Conservation (phyloP, 30 jellyfish, hydroid and myxozoan species). For the Aurelia coerulea region DNA sequence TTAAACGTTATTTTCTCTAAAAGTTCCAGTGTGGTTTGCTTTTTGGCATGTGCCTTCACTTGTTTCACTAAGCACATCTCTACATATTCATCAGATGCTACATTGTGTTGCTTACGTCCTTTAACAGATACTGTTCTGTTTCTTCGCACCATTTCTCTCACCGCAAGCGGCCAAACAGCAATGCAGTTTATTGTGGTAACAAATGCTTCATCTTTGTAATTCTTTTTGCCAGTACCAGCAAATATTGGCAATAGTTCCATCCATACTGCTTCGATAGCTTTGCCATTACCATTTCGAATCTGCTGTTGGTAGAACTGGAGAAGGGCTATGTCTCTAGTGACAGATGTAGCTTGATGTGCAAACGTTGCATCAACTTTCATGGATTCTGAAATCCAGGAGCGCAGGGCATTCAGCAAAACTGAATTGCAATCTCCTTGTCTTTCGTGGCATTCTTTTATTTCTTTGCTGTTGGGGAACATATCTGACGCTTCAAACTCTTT, state of each 20-base stretch:
- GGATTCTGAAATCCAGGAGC: neutral
- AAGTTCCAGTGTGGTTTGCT: neutral
- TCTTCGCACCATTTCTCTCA: neutral
- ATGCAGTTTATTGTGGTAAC: neutral
- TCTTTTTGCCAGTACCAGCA: neutral
- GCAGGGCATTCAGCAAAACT: neutral
- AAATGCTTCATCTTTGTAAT: neutral
- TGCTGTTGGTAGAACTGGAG: neutral
- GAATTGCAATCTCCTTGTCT: neutral
- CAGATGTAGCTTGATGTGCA: neutral
- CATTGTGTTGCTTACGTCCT: constrained; percentile 3
- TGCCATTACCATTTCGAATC: neutral
- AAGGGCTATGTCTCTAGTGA: neutral
- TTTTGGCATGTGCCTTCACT: neutral
- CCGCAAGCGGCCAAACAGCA: neutral
- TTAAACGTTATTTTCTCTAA: neutral
- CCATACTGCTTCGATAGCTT: neutral
- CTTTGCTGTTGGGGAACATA: neutral
- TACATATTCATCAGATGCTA: neutral
- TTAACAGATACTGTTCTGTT: neutral
- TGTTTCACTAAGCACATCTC: constrained; percentile 1
- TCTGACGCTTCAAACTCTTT: neutral
- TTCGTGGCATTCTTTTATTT: neutral
- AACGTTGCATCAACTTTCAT: neutral
- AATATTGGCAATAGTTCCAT: neutral